A percentile compares a stretch with the other conserved stretches of the same genome.
phyloP scores from a whole-genome alignment of 2,888 invertebrate species.

The Hydrotaea diabolus region DNA sequence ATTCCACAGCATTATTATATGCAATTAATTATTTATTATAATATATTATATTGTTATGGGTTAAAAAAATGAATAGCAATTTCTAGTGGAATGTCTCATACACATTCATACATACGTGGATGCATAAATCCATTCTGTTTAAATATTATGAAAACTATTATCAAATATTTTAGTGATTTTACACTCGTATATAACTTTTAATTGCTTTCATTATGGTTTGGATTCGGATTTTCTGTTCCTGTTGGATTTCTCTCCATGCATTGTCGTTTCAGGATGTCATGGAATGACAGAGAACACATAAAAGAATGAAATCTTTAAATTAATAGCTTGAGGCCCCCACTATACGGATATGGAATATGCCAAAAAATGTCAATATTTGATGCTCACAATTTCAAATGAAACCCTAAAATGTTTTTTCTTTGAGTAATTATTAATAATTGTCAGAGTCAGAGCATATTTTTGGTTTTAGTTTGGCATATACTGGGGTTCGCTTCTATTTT shows the following conservation, averaged over 20 bases:
- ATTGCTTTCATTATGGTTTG: conserved; percentile 64
- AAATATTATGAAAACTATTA: conserved; percentile 50
- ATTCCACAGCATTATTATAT: too few relatives aligned
- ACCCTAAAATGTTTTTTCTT: too few relatives aligned
- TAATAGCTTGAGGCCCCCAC: conserved; percentile 40
- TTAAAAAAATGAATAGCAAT: too few relatives aligned
- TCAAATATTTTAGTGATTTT: conserved; percentile 62
- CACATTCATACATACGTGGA: background rate
- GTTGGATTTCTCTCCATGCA: background rate
- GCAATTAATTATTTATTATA: too few relatives aligned
- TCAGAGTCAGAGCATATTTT: too few relatives aligned
- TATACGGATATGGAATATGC: background rate
- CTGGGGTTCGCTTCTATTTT: too few relatives aligned
- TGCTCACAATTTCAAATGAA: too few relatives aligned
- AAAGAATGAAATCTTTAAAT: conserved; percentile 44
- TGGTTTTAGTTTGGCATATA: too few relatives aligned
- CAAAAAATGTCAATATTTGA: background rate
- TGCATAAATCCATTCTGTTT: background rate
- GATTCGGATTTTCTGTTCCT: conserved; percentile 16
- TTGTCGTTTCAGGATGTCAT: background rate
- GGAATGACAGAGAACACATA: background rate
- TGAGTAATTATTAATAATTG: too few relatives aligned
- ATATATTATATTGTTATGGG: too few relatives aligned
- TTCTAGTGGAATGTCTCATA: background rate
- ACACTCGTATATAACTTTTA: conserved; percentile 59